These are phyloP conservation scores for Psittacula echo DNA, from an alignment of 2,797 vertebrate genomes.

Conservation along the genomic window DNA sequence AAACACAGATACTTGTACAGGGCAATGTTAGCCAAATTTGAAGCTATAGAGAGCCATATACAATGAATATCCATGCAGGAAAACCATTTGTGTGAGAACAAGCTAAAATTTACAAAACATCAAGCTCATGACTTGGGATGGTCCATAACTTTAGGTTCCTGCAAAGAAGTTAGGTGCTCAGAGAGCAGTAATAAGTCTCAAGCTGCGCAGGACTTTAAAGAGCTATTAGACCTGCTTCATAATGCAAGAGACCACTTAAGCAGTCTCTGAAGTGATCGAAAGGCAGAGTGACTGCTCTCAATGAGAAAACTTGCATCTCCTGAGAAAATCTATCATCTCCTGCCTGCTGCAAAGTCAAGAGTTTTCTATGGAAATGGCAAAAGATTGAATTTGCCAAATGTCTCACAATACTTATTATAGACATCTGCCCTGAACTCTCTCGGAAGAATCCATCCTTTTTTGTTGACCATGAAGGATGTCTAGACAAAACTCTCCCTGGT, in stretches of 20 bases:
- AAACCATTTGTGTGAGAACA: background rate
- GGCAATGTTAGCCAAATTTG: background rate
- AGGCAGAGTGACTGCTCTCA: background rate
- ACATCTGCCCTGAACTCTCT: background rate
- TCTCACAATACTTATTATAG: background rate
- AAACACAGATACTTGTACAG: background rate
- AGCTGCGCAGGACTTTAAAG: background rate
- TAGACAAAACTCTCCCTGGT: background rate
- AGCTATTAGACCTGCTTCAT: background rate
- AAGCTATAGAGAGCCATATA: background rate
- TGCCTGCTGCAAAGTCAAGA: background rate
- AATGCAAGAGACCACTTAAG: background rate
- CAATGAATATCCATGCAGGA: background rate
- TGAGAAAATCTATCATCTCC: background rate
- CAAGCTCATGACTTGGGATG: background rate
- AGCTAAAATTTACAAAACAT: background rate
- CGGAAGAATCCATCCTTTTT: background rate
- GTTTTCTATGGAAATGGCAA: background rate
- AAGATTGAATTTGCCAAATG: background rate
- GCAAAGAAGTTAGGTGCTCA: background rate
- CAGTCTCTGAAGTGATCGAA: background rate
- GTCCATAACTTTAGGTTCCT: background rate
- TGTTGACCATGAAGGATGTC: background rate
- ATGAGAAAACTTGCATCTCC: background rate
- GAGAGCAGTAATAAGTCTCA: accelerated